Evolutionary conservation across 2,113 vertebrate species (phyloP).

Genomic region (Casuarius casuarius): DNA sequence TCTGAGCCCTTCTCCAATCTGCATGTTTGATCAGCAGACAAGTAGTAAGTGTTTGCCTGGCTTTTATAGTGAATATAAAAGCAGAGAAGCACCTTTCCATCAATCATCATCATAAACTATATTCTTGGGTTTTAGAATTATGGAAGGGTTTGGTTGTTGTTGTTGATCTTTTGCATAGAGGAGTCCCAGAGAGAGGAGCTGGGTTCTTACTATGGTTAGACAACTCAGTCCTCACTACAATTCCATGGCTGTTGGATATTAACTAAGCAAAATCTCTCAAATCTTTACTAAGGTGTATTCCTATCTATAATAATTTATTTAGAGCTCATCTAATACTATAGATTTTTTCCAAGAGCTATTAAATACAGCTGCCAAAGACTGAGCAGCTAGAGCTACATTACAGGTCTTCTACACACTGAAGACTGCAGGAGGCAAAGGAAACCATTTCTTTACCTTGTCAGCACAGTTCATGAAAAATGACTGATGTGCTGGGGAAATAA

Average conservation of each 20-base stretch:
- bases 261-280: neutral
- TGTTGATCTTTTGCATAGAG: neutral
- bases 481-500: neutral
- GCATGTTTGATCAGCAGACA: slow-evolving; percentile 33
- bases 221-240: neutral
- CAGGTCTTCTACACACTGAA: neutral
- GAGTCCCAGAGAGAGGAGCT: neutral
- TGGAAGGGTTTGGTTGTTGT: neutral
- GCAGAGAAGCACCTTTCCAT: neutral
- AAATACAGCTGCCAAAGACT: slow-evolving; percentile 20
- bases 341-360: neutral
- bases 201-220: neutral
- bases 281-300: neutral
- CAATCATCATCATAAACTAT: neutral
- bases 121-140: neutral
- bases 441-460: slow-evolving; percentile 8
- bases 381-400: neutral
- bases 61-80: slow-evolving; percentile 13
- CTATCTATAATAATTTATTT: neutral
- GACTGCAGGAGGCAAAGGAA: neutral
- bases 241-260: neutral
- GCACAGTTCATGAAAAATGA: neutral
- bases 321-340: neutral
- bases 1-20: slow-evolving; percentile 38
- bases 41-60: neutral